Percentiles rank a stretch among this genome's conserved stretches.
Conservation (phyloP, 2,797 vertebrate species). For the Echeneis naucrates region DNA sequence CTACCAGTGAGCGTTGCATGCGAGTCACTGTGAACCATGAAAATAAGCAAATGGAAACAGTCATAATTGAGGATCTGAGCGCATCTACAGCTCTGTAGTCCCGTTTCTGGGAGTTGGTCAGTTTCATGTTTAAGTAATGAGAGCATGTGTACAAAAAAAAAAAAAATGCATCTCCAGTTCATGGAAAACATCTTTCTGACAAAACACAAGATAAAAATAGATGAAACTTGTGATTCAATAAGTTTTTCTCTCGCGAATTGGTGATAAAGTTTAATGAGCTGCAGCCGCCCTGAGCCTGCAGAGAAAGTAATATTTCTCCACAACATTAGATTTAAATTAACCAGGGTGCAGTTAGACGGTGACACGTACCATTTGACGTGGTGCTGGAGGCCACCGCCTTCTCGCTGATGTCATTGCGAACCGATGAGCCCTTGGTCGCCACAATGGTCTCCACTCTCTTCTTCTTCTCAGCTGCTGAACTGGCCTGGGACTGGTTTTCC, state of each 20-base stretch:
- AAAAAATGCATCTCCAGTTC: background rate
- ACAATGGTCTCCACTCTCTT: slow-evolving; percentile 95
- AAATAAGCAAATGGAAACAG: slow-evolving; percentile 48
- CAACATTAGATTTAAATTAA: slow-evolving; percentile 25
- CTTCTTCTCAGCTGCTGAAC: slow-evolving; percentile 94
- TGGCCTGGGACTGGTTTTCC: slow-evolving; percentile 98
- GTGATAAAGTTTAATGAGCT: background rate
- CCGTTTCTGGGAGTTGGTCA: slow-evolving; percentile 16
- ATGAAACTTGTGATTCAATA: background rate
- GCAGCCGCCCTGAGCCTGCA: background rate
- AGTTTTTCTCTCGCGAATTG: background rate
- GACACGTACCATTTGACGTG: slow-evolving; percentile 94
- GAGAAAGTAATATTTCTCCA: background rate
- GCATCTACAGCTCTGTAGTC: slow-evolving; percentile 33
- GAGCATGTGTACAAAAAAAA: slow-evolving; percentile 8
- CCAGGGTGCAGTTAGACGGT: slow-evolving; percentile 32
- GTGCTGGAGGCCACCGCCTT: slow-evolving; percentile 99
- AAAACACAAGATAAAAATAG: background rate
- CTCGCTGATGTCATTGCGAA: slow-evolving; percentile 95
- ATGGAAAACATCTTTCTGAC: slow-evolving; percentile 18
- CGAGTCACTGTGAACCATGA: slow-evolving; percentile 44
- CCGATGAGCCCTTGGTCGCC: slow-evolving; percentile 90
- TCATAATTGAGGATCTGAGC: slow-evolving; percentile 25
- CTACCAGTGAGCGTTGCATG: slow-evolving; percentile 50
- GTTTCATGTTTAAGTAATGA: slow-evolving; percentile 33